Conservation (phyloP, 1,140 invertebrate genomes). For the Heliconius congener region DNA sequence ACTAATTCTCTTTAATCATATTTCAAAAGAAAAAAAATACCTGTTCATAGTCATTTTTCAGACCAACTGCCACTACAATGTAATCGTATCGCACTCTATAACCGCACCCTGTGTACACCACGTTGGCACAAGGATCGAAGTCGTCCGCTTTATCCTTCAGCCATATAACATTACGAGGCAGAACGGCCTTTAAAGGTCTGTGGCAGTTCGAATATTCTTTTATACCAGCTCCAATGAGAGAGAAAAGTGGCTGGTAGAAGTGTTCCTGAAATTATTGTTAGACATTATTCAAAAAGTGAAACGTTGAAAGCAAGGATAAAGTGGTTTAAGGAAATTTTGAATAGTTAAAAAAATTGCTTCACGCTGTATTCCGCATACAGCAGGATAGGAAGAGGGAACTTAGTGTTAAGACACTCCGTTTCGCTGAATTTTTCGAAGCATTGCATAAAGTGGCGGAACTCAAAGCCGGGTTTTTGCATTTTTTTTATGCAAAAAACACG, state of each 20-base stretch:
- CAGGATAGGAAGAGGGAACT: no score
- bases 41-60: conserved; percentile 91
- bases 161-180: conserved; percentile 90
- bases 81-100: conserved; percentile 89
- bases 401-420: no score
- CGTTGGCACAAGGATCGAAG: conserved; percentile 90
- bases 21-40: conserved; percentile 73
- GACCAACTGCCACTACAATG: conserved; percentile 90
- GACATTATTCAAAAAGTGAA: neutral
- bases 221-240: conserved; percentile 93
- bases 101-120: conserved; percentile 85
- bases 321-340: no score
- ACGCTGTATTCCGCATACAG: no score
- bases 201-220: conserved; percentile 85
- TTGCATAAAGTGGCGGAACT: no score
- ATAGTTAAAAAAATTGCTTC: no score
- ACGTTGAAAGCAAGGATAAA: no score
- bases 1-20: no score
- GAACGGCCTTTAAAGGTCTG: conserved; percentile 84
- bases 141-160: conserved; percentile 86
- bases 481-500: no score
- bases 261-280: conserved; percentile 84
- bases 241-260: conserved; percentile 98
- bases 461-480: no score
- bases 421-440: no score